These are phyloP conservation scores for Balanococcus diminutus DNA, from an alignment of 2,888 invertebrate species.

Conservation along the genomic window DNA sequence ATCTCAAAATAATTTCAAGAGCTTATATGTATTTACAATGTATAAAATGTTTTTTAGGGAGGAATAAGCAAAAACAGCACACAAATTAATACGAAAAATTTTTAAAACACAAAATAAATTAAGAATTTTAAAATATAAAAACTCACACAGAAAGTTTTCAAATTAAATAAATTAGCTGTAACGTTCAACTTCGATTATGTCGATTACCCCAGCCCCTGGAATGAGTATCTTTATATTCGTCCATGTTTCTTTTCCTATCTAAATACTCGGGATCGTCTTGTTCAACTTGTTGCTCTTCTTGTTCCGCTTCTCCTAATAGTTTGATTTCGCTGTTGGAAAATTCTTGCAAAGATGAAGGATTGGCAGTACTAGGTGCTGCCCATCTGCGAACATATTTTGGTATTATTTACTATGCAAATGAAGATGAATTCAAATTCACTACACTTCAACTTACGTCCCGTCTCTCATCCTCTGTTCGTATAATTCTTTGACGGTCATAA, in stretches of 20 bases:
- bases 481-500: constrained; percentile 93
- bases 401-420: background rate
- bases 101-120: constrained; percentile 38
- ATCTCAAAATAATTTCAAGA: background rate
- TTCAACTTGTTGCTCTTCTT: constrained; percentile 71
- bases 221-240: constrained; percentile 88
- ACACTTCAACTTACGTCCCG: constrained; percentile 69
- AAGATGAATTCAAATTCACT: background rate
- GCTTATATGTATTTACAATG: constrained; percentile 2
- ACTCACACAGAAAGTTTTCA: constrained; percentile 10
- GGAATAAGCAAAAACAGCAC: constrained; percentile 4
- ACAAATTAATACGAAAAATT: constrained; percentile 25
- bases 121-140: background rate
- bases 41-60: background rate
- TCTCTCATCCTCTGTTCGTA: constrained; percentile 83
- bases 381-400: constrained; percentile 48
- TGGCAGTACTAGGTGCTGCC: constrained; percentile 56
- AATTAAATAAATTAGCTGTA: background rate
- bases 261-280: constrained; percentile 75
- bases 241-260: constrained; percentile 72
- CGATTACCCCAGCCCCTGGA: constrained; percentile 88
- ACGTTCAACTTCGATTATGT: constrained; percentile 57
- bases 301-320: constrained; percentile 62
- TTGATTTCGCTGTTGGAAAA: constrained; percentile 53
- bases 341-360: constrained; percentile 56